These are phyloP conservation scores for Gambusia yucatana DNA, from an alignment of 2,797 vertebrate genomes.

Conservation along the genomic window DNA sequence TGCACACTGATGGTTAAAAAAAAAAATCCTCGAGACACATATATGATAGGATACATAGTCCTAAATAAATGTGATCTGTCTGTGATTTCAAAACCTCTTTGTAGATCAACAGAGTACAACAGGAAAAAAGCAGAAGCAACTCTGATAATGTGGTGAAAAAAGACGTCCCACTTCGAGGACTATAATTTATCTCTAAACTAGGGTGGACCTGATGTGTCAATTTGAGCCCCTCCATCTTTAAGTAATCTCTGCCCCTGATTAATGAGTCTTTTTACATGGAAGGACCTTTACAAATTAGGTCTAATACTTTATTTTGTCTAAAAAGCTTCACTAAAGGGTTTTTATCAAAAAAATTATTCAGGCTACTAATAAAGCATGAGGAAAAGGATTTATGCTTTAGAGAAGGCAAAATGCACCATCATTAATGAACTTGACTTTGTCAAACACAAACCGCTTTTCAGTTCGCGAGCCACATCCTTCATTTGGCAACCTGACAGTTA, in stretches of 20 bases:
- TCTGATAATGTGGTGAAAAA: background rate
- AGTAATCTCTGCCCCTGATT: background rate
- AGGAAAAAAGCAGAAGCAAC: background rate
- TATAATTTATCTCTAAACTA: background rate
- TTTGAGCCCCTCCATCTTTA: background rate
- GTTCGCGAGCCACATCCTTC: constrained; percentile 15
- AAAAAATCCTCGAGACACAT: background rate
- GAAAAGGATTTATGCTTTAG: background rate
- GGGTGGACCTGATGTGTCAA: background rate
- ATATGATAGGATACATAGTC: background rate
- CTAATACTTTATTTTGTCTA: background rate
- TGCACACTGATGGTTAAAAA: background rate
- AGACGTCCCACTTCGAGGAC: background rate
- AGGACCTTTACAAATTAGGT: background rate
- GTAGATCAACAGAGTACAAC: background rate
- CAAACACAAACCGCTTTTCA: constrained; percentile 19
- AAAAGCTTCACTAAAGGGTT: background rate
- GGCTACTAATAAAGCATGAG: background rate
- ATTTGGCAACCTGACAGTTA: constrained; percentile 10
- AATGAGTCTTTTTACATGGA: background rate
- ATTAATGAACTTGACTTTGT: constrained; percentile 30
- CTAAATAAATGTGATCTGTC: background rate
- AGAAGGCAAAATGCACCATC: constrained; percentile 6
- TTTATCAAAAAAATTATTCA: background rate
- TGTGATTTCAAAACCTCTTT: background rate